Conservation (phyloP, 2,797 vertebrate species). For the Psittacula derbiana region DNA sequence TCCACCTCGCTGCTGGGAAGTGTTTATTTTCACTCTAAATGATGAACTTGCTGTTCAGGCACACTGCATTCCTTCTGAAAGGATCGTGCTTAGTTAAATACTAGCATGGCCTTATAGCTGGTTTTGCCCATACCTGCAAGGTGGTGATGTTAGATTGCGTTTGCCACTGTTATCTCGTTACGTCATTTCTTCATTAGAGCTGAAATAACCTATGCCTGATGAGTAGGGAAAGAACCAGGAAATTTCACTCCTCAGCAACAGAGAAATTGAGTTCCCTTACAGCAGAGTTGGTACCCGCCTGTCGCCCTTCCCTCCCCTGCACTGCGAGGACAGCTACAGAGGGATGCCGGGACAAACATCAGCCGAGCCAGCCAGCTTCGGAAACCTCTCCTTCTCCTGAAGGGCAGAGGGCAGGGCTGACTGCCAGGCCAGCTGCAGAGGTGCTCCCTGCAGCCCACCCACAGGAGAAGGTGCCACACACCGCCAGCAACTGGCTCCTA, state of each 20-base stretch:
- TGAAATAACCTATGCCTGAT: not conserved
- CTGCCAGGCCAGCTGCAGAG: not conserved
- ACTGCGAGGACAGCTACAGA: not conserved
- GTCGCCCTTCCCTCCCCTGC: not conserved
- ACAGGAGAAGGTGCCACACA: fast-evolving
- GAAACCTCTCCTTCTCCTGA: not conserved
- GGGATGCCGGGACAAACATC: not conserved
- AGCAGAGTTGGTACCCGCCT: not conserved
- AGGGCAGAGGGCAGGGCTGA: not conserved
- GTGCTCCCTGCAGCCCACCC: not conserved
- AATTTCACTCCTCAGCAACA: not conserved
- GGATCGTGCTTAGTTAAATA: not conserved
- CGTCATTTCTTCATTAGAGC: not conserved
- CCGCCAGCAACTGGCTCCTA: fast-evolving
- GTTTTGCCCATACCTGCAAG: not conserved
- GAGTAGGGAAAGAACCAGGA: not conserved
- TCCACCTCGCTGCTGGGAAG: slow-evolving; percentile 1
- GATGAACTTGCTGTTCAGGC: slow-evolving; percentile 7
- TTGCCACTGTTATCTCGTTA: not conserved
- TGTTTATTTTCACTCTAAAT: slow-evolving; percentile 48
- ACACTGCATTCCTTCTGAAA: not conserved
- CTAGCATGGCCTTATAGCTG: not conserved
- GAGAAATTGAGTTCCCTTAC: not conserved
- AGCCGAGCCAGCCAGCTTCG: not conserved
- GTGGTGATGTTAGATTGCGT: not conserved